Evolutionary conservation across 2,888 invertebrate genomes (phyloP), one percentile per base, ranked within the genome.

Genomic region (Agonopterix alstromeriana): DNA sequence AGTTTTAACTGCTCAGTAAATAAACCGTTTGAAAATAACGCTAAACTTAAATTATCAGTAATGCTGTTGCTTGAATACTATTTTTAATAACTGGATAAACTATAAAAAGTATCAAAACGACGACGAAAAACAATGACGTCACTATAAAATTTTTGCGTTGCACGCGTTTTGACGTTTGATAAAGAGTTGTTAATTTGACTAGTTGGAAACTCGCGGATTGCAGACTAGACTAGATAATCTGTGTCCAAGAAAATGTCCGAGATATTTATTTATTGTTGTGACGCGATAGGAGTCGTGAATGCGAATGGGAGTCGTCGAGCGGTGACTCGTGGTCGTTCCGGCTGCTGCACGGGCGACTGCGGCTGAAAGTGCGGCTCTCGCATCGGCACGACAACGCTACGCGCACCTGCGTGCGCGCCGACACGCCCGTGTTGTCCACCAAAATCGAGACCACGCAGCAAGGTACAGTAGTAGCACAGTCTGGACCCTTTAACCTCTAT

Each of bases 261-360:
- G n/a, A 38, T 38, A 9, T 9, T 38, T 9, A 38, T n/a, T 38
- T 9, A 38, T 38, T 38, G 3, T 38, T n/a, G 27, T n/a, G 3
- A 38, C 42, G 12, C 43, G 10, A 1, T 57, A 80, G 79, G 12
- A 73, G 65, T 1, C 58, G 66, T 27, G 82, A 84, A 27, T 85
- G 83, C 53, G 76, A 79, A 50, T 82, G 87, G 81, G 86, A 84
- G 48, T 51, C 66, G 0, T 65, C 69, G 0, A 51, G 61, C 1
- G 52, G 53, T 3, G 76, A 78, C 53, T 57, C 65, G 14, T 86
- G 85, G 86, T 54, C 67, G 44, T 82, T 87, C 67, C 69, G 69
- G 0, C 54, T 87, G 52, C 58, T 86, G 35, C 71, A 76, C 62
- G 56, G 63, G 11, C 77, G 82, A 0, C 42, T 86, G 11, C 67